These are phyloP conservation scores for Crypturellus tataupa DNA, from an alignment of 2,797 vertebrate species.

Conservation along the genomic window DNA sequence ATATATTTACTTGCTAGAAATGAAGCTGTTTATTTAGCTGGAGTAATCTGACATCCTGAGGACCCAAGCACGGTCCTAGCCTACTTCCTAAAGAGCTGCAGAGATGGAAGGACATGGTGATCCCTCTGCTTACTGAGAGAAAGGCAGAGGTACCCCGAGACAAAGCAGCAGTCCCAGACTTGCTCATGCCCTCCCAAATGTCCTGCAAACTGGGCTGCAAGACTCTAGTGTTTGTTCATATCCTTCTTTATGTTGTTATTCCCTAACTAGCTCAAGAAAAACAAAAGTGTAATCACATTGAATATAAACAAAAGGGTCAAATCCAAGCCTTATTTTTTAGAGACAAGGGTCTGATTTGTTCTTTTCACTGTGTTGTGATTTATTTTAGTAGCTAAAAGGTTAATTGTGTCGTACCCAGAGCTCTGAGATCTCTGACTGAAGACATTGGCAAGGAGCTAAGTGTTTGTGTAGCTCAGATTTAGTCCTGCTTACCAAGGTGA, in stretches of 20 bases:
- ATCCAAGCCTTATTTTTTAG: not conserved
- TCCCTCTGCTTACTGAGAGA: not conserved
- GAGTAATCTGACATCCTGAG: not conserved
- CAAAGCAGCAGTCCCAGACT: not conserved
- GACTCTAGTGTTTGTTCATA: not conserved
- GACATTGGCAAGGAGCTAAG: slow-evolving; percentile 5
- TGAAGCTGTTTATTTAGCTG: not conserved
- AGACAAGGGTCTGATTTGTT: not conserved
- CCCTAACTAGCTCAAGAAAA: not conserved
- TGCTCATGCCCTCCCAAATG: not conserved
- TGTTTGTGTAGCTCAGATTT: slow-evolving; percentile 49
- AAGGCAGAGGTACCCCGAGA: not conserved
- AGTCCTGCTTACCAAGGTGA: slow-evolving; percentile 1
- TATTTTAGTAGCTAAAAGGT: slow-evolving; percentile 24
- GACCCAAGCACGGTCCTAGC: not conserved
- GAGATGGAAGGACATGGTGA: not conserved
- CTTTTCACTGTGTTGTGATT: not conserved
- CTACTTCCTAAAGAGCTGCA: not conserved
- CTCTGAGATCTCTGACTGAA: slow-evolving; percentile 50
- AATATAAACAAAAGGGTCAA: not conserved
- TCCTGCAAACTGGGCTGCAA: accelerated
- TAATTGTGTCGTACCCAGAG: slow-evolving; percentile 31
- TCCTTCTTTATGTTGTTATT: not conserved
- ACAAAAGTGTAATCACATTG: not conserved
- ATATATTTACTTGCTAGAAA: not conserved